Percentiles rank a stretch among this genome's conserved stretches.
Evolutionary conservation across 1,140 invertebrate genomes (phyloP).

Genomic region (Bombyx mori): ASM3026992v2 NC_085130.1:11437001-11437500

Average conservation of each 20-base stretch:
- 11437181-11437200: slow-evolving; percentile 40
- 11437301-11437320: slow-evolving; percentile 49
- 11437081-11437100: slow-evolving; percentile 47
- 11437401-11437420: slow-evolving; percentile 4
- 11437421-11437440: too few relatives aligned
- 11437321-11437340: slow-evolving; percentile 47
- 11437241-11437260: slow-evolving; percentile 50
- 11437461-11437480: too few relatives aligned
- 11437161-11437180: slow-evolving; percentile 32
- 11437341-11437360: slow-evolving; percentile 1
- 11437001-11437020: slow-evolving; percentile 36
- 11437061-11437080: slow-evolving; percentile 47
- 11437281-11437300: slow-evolving; percentile 45
- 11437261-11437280: slow-evolving; percentile 47
- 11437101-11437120: slow-evolving; percentile 52
- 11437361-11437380: background rate
- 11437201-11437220: slow-evolving; percentile 53
- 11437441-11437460: too few relatives aligned
- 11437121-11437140: slow-evolving; percentile 53
- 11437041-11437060: slow-evolving; percentile 34
- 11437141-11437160: slow-evolving; percentile 32
- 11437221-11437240: slow-evolving; percentile 59
- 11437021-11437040: slow-evolving; percentile 43
- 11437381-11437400: background rate
- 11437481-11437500: too few relatives aligned